Conservation (phyloP, 2,113 vertebrate genomes). For the Pagrus major region DNA sequence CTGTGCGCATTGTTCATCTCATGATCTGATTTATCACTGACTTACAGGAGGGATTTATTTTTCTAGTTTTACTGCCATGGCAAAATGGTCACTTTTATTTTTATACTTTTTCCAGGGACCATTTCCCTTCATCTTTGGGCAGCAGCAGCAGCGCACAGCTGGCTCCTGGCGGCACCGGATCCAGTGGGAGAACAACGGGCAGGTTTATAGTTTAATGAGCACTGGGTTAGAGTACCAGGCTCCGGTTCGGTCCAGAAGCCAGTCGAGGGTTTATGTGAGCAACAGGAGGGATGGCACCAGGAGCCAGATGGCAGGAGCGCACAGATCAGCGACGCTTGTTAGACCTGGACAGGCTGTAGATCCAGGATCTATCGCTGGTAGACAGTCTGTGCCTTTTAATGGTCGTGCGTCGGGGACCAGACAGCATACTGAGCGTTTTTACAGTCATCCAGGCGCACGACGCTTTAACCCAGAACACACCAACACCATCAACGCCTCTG, state of each 20-base stretch:
- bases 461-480: conserved; percentile 17
- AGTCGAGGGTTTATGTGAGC: conserved; percentile 72
- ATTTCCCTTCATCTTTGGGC: conserved; percentile 62
- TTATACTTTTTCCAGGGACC: conserved; percentile 73
- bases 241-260: conserved; percentile 67
- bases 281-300: conserved; percentile 57
- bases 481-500: conserved; percentile 35
- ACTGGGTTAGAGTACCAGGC: conserved; percentile 82
- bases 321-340: conserved; percentile 27
- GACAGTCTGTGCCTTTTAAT: conserved; percentile 32
- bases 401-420: conserved; percentile 64
- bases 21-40: conserved; percentile 7
- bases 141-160: conserved; percentile 66
- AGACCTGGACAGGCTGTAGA: conserved; percentile 26
- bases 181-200: conserved; percentile 85
- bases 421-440: conserved; percentile 31
- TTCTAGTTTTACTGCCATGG: conserved; percentile 68
- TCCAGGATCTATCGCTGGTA: background rate
- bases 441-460: conserved; percentile 47
- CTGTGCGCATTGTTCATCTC: conserved; percentile 9
- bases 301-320: conserved; percentile 33
- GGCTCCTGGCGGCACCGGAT: conserved; percentile 81
- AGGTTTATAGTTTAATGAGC: conserved; percentile 84
- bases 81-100: conserved; percentile 64
- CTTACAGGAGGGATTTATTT: background rate